phyloP scores from a whole-genome alignment of 2,113 vertebrate genomes.

The Megalops atlanticus region DNA sequence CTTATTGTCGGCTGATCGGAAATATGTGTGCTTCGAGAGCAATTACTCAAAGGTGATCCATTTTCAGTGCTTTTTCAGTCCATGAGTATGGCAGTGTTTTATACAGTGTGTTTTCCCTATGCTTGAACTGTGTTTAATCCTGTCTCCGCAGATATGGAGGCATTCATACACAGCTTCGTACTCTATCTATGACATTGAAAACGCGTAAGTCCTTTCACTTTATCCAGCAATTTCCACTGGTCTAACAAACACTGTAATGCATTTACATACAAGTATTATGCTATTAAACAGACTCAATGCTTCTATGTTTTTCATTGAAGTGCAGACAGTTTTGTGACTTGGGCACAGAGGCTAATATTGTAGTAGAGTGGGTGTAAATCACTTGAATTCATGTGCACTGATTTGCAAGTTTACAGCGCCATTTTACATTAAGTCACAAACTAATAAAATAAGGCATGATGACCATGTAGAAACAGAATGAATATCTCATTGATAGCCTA shows the following conservation, averaged over 20 bases:
- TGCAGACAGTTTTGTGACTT: no score
- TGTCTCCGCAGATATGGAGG: slow-evolving; percentile 81
- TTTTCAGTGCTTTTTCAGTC: neutral
- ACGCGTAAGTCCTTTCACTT: slow-evolving; percentile 64
- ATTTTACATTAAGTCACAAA: no score
- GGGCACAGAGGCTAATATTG: neutral
- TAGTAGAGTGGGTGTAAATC: neutral
- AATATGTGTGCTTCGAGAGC: slow-evolving; percentile 85
- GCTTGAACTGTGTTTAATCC: no score
- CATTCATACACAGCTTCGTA: slow-evolving; percentile 89
- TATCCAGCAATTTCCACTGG: neutral
- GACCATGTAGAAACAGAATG: no score
- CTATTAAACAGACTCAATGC: no score
- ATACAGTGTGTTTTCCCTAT: no score
- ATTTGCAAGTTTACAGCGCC: no score
- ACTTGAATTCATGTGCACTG: neutral
- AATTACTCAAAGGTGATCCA: slow-evolving; percentile 85
- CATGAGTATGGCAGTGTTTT: no score
- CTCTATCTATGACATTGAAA: slow-evolving; percentile 75
- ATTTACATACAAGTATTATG: no score
- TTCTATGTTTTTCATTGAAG: no score
- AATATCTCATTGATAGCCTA: neutral
- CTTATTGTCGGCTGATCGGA: slow-evolving; percentile 79
- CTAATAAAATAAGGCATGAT: slow-evolving; percentile 1
- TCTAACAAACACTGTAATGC: neutral